phyloP scores from a whole-genome alignment of 2,113 vertebrate species.

The Perca schrenkii region DNA sequence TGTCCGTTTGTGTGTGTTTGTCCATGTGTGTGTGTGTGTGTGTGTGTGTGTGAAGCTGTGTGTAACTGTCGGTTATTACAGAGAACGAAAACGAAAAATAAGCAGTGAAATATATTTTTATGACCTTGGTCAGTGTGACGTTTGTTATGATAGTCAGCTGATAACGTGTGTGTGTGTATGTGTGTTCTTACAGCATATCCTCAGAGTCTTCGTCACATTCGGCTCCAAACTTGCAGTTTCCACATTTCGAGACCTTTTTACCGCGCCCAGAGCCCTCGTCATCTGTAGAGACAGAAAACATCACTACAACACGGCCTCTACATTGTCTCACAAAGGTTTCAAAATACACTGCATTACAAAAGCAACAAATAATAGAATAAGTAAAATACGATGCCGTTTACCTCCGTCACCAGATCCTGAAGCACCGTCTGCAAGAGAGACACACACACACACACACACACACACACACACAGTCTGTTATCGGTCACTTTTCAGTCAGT shows the following conservation, averaged over 20 bases:
- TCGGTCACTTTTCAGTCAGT: too few species aligned
- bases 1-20: too few species aligned
- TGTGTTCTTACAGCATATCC: slow-evolving; percentile 90
- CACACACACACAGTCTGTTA: too few species aligned
- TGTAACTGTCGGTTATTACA: too few species aligned
- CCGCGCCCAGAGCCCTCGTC: slow-evolving; percentile 95
- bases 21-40: too few species aligned
- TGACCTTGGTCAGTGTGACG: too few species aligned
- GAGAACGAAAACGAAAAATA: too few species aligned
- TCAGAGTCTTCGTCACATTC: slow-evolving; percentile 99
- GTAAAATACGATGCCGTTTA: slow-evolving; percentile 54
- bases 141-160: too few species aligned
- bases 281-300: slow-evolving; percentile 81
- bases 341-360: too few species aligned
- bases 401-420: slow-evolving; percentile 95
- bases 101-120: too few species aligned
- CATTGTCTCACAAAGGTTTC: too few species aligned
- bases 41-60: too few species aligned
- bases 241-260: slow-evolving; percentile 94
- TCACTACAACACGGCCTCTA: not conserved
- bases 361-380: not conserved
- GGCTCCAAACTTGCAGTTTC: slow-evolving; percentile 96
- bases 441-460: slow-evolving; percentile 13
- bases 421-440: slow-evolving; percentile 86
- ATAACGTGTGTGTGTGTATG: slow-evolving; percentile 29